A percentile compares a stretch with the other conserved stretches of the same genome.
Evolutionary conservation across 2,888 invertebrate species (phyloP).

Genomic region (Pachliopta kotzebuea): DNA sequence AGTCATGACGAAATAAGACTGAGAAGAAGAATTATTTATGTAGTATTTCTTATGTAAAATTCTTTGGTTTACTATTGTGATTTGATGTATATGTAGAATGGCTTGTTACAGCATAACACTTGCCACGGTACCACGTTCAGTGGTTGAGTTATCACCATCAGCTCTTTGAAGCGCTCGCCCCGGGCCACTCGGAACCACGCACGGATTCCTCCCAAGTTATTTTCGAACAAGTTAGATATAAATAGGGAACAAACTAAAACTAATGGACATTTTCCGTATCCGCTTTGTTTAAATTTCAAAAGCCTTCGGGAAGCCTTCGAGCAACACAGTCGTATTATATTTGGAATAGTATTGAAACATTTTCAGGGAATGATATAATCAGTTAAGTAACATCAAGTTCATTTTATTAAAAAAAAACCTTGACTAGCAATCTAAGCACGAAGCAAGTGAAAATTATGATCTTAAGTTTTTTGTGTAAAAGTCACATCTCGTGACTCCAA

Average conservation of each 20-base stretch:
- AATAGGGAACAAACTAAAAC: constrained; percentile 21
- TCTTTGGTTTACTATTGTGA: not conserved
- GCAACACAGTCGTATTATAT: not conserved
- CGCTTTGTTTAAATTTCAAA: constrained; percentile 21
- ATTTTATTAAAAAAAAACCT: too few relatives aligned
- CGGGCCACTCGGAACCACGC: constrained; percentile 49
- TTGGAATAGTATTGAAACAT: not conserved
- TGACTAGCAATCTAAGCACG: too few relatives aligned
- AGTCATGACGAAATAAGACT: too few relatives aligned
- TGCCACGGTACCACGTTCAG: constrained; percentile 47
- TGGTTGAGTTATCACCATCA: constrained; percentile 62
- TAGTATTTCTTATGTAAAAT: not conserved
- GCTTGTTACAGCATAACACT: constrained; percentile 36
- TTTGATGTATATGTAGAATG: not conserved
- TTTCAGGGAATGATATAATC: too few relatives aligned
- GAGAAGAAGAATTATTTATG: too few relatives aligned
- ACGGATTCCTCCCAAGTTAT: constrained; percentile 45
- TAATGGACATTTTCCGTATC: constrained; percentile 16
- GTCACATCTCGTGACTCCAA: too few relatives aligned
- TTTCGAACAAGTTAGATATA: constrained; percentile 24
- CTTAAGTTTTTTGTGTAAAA: too few relatives aligned
- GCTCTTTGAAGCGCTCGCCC: constrained; percentile 60
- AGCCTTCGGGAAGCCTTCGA: not conserved
- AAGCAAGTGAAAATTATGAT: too few relatives aligned
- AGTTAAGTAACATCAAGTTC: too few relatives aligned